Base-by-base conservation (phyloP, 2,113 vertebrate genomes). In the Mormyrus iriodes region DNA sequence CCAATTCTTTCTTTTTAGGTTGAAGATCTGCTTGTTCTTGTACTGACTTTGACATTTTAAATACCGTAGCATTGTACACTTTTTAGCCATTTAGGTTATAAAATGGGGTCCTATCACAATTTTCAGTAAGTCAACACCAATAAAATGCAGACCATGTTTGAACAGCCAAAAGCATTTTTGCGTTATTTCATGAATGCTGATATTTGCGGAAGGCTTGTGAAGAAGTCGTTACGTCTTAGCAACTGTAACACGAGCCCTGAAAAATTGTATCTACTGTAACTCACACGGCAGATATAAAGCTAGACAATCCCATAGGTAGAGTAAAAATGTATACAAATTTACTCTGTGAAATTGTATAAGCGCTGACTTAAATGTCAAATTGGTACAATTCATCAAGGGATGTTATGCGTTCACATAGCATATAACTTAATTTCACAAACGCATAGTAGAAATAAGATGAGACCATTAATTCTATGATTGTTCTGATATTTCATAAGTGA, bases 1-100 rank as follows among this genome's bases (percentile, higher is more conserved):
- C 90, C 79, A 91, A 65, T 82, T 55, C 52, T 89, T 88, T 79
- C 82, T 31, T 91, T 92, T 92, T 92, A 91, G 79, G 89, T 91
- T 90, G 88, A 89, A 90, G 88, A 86, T 85, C 90, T 89, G 86
- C 89, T 13, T 35, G 90, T 91, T 91, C 90, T 88, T 91, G 86
- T 89, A 84, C 53, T 69, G 85, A 58, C 24, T 82, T 24, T 42
- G 69, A 31, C 58, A 24, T 69, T 85, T 85, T 49, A 49, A 85
- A 35, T 48, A 21, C 55, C 8, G 55, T 19, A 48, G n/a, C 82
- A 49, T 39, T 86, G 51, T 86, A 27, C 31, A 53, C 49, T 86
- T 86, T 84, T 85, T 61, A 79, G 88, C 65, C 65, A 17, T 69
- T 85, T 19, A 21, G 31, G 69, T 49, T 58, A n/a, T 19, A 52